phyloP scores from a whole-genome alignment of 2,797 vertebrate species.

The Labeo calbasu region DNA sequence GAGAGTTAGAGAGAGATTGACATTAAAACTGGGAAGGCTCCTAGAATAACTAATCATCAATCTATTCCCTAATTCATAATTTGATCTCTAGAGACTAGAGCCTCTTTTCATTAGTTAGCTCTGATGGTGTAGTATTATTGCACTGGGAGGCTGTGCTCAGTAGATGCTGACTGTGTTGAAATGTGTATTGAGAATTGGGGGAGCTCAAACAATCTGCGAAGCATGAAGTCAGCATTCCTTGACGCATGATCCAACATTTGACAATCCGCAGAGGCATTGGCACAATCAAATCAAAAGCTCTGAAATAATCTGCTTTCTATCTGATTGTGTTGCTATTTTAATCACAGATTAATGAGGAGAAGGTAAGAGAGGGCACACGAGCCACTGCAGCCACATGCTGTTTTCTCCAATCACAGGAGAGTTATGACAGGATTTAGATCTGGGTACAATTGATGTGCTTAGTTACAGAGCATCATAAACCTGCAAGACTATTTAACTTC shows the following conservation, averaged over 20 bases:
- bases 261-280: constrained; percentile 37
- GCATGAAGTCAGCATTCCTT: constrained; percentile 45
- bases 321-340: constrained; percentile 63
- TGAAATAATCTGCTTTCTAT: constrained; percentile 68
- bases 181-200: constrained; percentile 34
- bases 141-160: constrained; percentile 20
- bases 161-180: constrained; percentile 39
- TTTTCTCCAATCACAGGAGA: constrained; percentile 21
- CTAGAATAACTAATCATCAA: constrained; percentile 33
- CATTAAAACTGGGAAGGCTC: constrained; percentile 29
- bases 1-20: constrained; percentile 29
- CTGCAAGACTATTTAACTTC: constrained; percentile 19
- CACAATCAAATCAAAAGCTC: constrained; percentile 59
- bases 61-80: constrained; percentile 41
- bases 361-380: constrained; percentile 37
- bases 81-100: constrained; percentile 34
- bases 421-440: constrained; percentile 28
- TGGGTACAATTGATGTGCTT: constrained; percentile 2
- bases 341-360: constrained; percentile 55
- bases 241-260: constrained; percentile 33
- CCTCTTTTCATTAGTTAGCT: constrained; percentile 35
- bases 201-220: constrained; percentile 22
- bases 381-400: not conserved
- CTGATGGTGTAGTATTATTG: constrained; percentile 40
- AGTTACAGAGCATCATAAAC: constrained; percentile 21